Conservation (phyloP, 2,113 vertebrate species). For the Panurus biarmicus region DNA sequence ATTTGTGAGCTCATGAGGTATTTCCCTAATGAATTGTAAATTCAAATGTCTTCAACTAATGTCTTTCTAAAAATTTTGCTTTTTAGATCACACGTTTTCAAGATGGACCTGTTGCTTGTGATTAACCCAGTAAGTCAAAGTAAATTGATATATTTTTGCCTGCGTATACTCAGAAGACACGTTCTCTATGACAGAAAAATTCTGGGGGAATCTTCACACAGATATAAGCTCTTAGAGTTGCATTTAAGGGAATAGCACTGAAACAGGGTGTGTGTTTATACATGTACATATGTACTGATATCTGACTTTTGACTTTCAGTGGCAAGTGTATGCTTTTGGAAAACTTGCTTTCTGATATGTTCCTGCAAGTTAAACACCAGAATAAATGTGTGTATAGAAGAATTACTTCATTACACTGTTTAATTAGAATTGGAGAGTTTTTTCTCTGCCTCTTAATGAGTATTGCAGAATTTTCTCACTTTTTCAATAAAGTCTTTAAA, state of each 20-base stretch:
- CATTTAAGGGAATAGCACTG: not conserved
- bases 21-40: not conserved
- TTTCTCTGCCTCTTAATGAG: not conserved
- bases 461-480: not conserved
- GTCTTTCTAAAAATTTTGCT: not conserved
- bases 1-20: not conserved
- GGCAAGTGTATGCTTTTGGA: accelerated
- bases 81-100: not conserved
- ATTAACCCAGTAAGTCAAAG: not conserved
- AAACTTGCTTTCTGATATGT: not conserved
- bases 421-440: not conserved
- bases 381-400: not conserved
- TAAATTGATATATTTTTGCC: not conserved
- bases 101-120: not conserved
- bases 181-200: not conserved
- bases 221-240: not conserved
- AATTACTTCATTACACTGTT: not conserved
- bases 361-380: not conserved
- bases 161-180: not conserved
- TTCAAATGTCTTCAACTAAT: not conserved
- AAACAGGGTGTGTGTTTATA: not conserved
- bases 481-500: not conserved
- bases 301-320: not conserved
- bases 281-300: no score
- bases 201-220: not conserved